Conservation (phyloP, 2,888 invertebrate genomes). For the Neuroscelio doddi region DNA sequence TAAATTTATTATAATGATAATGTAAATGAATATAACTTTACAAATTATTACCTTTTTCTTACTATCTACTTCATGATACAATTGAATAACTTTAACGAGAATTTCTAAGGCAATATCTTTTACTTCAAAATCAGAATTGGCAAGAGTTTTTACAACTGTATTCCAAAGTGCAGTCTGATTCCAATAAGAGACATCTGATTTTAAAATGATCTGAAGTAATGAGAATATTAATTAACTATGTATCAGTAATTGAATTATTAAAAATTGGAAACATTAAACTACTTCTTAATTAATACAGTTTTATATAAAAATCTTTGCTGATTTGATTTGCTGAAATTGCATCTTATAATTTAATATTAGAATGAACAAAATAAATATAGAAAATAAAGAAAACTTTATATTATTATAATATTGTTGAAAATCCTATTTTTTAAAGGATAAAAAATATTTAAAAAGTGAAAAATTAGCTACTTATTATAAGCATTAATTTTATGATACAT, state of each 20-base stretch:
- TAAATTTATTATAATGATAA: no score
- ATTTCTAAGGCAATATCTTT: conserved; percentile 60
- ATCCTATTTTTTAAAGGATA: no score
- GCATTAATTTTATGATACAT: conserved; percentile 1
- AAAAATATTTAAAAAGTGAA: conserved; percentile 9
- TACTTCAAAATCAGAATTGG: conserved; percentile 53
- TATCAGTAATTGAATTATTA: not conserved
- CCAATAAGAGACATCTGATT: conserved; percentile 61
- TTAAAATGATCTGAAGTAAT: conserved; percentile 47
- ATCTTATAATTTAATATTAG: no score
- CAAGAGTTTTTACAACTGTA: conserved; percentile 52
- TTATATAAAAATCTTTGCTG: no score
- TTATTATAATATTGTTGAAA: no score
- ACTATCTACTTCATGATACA: conserved; percentile 49
- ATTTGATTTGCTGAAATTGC: no score
- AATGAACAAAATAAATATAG: no score
- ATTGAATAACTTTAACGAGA: conserved; percentile 53
- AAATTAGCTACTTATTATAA: not conserved
- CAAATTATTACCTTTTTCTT: conserved; percentile 26
- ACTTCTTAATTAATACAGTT: not conserved
- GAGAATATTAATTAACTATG: conserved; percentile 1
- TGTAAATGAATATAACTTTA: not conserved
- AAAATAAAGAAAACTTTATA: no score
- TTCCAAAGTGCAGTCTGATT: conserved; percentile 51
- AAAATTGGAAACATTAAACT: no score